phyloP scores from a whole-genome alignment of 2,797 vertebrate species.

The Labeo calbasu region DNA sequence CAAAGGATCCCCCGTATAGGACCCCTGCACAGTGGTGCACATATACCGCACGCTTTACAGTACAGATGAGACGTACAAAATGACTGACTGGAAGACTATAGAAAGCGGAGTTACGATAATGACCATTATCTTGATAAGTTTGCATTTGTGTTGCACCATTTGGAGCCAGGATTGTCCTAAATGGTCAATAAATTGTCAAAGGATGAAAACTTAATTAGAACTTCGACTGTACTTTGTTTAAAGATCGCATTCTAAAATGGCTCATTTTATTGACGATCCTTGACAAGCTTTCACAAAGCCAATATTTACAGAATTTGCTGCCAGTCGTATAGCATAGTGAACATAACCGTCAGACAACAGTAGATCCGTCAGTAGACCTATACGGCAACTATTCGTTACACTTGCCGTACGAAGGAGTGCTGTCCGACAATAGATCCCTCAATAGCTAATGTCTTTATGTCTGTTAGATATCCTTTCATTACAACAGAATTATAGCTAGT shows the following conservation, averaged over 20 bases:
- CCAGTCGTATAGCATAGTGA: constrained; percentile 22
- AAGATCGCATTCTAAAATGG: constrained; percentile 30
- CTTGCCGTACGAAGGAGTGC: constrained; percentile 8
- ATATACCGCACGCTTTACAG: constrained; percentile 12
- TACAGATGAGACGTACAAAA: constrained; percentile 33
- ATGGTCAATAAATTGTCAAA: constrained; percentile 48
- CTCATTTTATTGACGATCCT: constrained; percentile 39
- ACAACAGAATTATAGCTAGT: constrained; percentile 38
- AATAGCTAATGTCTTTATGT: constrained; percentile 34
- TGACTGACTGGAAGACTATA: constrained; percentile 29
- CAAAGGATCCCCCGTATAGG: constrained; percentile 33
- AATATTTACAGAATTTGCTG: constrained; percentile 35
- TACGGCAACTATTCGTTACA: neutral
- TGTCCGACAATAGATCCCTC: constrained; percentile 50
- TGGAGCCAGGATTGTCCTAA: constrained; percentile 31
- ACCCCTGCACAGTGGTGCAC: constrained; percentile 29
- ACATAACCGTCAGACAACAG: constrained; percentile 23
- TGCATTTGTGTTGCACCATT: constrained; percentile 52
- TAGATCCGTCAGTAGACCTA: constrained; percentile 47
- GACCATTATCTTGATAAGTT: constrained; percentile 54
- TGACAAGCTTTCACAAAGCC: constrained; percentile 43
- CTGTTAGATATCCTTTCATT: constrained; percentile 34
- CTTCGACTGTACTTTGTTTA: constrained; percentile 46
- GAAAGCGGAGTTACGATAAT: constrained; percentile 36
- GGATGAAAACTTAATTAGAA: constrained; percentile 57